Base-by-base conservation (phyloP, 2,797 vertebrate species). In the Clarias laeviceps region DNA sequence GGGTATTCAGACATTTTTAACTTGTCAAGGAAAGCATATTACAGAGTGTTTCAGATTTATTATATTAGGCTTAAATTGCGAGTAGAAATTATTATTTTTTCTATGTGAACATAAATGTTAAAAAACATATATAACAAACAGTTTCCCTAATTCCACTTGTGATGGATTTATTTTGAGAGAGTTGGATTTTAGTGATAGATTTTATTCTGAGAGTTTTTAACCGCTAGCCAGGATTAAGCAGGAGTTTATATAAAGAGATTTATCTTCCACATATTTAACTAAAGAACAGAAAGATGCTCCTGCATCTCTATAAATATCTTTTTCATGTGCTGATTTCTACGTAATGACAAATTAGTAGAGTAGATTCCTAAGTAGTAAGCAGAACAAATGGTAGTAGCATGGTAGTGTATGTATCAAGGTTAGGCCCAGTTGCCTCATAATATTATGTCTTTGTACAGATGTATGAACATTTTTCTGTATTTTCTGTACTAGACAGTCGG, bases 51-150 rank as follows among this genome's bases (percentile, higher is more conserved):
- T 73, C 5, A 54, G n/a, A 83, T 80, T 34, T 82, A 54, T 64
- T 29, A 57, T 81, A 57, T 73, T 72, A 69, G 50, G 74, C 40
- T 81, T 76, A 82, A 85, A 83, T 86, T 82, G 2, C 18, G 34
- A 68, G 80, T 78, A 78, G 61, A 77, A 74, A 61, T 17, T 34
- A n/a, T 74, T 79, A 5, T 85, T 61, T 85, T 61, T 87, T 68
- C 14, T 83, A 80, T 82, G 77, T 84, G 24, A 72, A 86, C 32
- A 29, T 5, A 27, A 18, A 45, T 77, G 76, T 72, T 57, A 57
- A 82, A 81, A 70, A 24, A 59, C 5, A 50, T 50, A 2, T 50
- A 11, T 50, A 34, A 24, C 9, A 15, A 12, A 17, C 32, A 73
- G 32, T 40, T 40, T 56, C 45, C 6, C 32, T 15, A 37, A 45